Conservation (phyloP, 2,797 vertebrate species). For the Eulemur mongoz region DNA sequence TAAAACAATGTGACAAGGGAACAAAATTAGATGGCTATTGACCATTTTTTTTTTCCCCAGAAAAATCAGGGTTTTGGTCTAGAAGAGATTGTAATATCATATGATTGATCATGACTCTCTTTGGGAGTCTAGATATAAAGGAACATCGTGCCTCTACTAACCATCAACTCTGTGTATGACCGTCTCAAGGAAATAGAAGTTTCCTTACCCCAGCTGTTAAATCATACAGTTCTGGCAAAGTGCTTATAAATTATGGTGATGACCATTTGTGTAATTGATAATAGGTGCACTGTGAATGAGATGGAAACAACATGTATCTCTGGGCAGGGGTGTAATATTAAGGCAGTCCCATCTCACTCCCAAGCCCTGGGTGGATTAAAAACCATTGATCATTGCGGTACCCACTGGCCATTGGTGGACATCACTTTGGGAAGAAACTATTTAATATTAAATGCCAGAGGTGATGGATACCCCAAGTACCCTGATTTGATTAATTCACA, state of each 20-base stretch:
- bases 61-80: slow-evolving; percentile 5
- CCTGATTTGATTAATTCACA: neutral
- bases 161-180: neutral
- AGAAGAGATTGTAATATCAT: neutral
- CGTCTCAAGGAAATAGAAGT: slow-evolving; percentile 24
- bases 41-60: neutral
- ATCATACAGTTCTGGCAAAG: neutral
- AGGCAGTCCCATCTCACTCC: neutral
- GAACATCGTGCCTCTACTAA: neutral
- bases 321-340: neutral
- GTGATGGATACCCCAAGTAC: neutral
- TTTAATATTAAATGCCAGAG: neutral
- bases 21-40: neutral
- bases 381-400: neutral
- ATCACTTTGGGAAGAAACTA: neutral
- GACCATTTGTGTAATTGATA: neutral
- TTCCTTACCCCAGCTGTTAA: neutral
- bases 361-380: neutral
- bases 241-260: neutral
- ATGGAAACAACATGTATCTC: neutral
- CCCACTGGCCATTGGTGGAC: neutral
- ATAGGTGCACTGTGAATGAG: neutral
- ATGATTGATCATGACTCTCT: neutral
- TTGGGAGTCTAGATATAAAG: neutral
- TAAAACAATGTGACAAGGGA: neutral